Evolutionary conservation across 2,888 invertebrate species (phyloP).

Genomic region (Galeopsomyia nigrocyanea): DNA sequence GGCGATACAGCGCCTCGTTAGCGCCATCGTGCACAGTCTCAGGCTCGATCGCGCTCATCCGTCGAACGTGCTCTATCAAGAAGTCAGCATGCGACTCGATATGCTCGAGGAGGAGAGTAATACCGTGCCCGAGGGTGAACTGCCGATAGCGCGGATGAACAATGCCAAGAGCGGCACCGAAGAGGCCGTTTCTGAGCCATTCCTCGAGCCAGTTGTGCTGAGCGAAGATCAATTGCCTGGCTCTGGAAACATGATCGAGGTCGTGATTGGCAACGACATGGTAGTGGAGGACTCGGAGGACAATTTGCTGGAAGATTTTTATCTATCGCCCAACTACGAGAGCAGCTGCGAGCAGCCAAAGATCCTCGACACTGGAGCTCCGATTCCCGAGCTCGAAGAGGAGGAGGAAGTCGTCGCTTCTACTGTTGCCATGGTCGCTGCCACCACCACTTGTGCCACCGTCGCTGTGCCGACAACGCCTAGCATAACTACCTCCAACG

Average conservation of each 20-base stretch:
- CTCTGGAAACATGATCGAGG: slow-evolving; percentile 47
- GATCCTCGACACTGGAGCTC: slow-evolving; percentile 70
- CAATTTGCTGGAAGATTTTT: slow-evolving; percentile 44
- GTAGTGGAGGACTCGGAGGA: slow-evolving; percentile 45
- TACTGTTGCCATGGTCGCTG: background rate
- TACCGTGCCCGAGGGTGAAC: background rate
- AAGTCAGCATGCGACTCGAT: slow-evolving; percentile 8
- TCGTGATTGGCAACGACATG: slow-evolving; percentile 40
- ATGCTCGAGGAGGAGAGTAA: slow-evolving; percentile 34
- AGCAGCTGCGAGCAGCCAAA: slow-evolving; percentile 61
- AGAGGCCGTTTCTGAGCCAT: slow-evolving; percentile 20
- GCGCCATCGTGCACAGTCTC: slow-evolving; percentile 43
- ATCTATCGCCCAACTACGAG: slow-evolving; percentile 47
- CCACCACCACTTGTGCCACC: background rate
- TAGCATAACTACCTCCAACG: background rate
- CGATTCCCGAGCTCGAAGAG: slow-evolving; percentile 65
- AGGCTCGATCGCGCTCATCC: slow-evolving; percentile 36
- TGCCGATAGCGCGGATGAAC: background rate
- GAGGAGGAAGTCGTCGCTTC: slow-evolving; percentile 24
- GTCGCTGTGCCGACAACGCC: background rate
- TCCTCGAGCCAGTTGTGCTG: slow-evolving; percentile 42
- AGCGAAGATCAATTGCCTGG: slow-evolving; percentile 48
- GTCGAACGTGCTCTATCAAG: slow-evolving; percentile 36
- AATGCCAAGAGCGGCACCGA: slow-evolving; percentile 9
- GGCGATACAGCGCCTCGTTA: slow-evolving; percentile 52